Conservation (phyloP, 2,888 invertebrate species). For the Hypsopygia costalis region DNA sequence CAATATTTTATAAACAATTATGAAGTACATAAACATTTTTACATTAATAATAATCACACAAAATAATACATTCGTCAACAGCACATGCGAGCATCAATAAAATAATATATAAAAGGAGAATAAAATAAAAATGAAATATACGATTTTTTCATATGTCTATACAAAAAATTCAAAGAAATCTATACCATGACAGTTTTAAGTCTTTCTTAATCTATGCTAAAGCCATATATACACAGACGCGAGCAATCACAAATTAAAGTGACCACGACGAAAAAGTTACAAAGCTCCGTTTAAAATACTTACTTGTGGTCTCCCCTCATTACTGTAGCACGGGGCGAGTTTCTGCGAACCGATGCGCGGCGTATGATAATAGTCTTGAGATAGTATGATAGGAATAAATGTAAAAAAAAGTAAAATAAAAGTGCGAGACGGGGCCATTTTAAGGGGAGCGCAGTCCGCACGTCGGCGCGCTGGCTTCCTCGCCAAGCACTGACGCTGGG, state of each 20-base stretch:
- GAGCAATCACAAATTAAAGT: background rate
- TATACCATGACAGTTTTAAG: background rate
- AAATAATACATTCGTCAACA: background rate
- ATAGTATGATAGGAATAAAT: slow-evolving; percentile 38
- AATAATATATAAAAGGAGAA: background rate
- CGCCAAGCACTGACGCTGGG: slow-evolving; percentile 62
- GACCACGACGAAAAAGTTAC: background rate
- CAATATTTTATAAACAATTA: too few relatives aligned
- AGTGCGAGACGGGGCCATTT: slow-evolving; percentile 56
- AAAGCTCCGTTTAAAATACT: slow-evolving; percentile 25
- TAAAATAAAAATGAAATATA: too few relatives aligned
- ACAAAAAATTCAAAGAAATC: background rate
- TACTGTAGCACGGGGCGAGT: slow-evolving; percentile 63
- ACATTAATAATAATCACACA: too few relatives aligned
- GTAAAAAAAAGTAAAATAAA: slow-evolving; percentile 46
- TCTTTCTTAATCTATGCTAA: background rate
- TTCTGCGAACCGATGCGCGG: slow-evolving; percentile 59
- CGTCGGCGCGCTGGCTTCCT: slow-evolving; percentile 58
- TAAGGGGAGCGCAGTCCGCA: slow-evolving; percentile 50
- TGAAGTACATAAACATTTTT: too few relatives aligned
- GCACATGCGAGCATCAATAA: background rate
- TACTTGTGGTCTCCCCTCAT: slow-evolving; percentile 64
- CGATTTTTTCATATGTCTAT: too few relatives aligned
- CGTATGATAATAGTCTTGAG: slow-evolving; percentile 58
- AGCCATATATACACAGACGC: slow-evolving; percentile 2